These are phyloP conservation scores for Tridacna crocea DNA, from an alignment of 2,888 invertebrate genomes.

Conservation along the genomic window DNA sequence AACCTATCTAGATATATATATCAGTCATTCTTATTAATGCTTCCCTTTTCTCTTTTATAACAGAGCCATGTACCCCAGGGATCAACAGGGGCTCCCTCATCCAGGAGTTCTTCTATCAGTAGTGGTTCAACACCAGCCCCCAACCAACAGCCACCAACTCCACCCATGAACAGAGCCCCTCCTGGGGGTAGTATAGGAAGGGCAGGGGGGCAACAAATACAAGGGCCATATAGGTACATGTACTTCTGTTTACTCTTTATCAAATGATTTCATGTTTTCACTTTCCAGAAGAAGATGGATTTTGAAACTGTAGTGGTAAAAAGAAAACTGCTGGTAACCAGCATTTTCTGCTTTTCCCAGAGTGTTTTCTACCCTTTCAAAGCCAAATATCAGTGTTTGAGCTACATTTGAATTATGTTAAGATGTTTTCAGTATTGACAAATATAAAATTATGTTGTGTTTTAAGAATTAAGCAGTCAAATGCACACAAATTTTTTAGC, in stretches of 20 bases:
- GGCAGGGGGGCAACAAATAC: constrained; percentile 69
- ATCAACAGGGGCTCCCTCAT: neutral
- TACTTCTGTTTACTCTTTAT: neutral
- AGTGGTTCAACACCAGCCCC: constrained; percentile 87
- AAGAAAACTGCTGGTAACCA: neutral
- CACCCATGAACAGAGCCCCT: constrained; percentile 86
- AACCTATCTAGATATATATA: no score
- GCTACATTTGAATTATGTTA: no score
- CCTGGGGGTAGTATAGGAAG: constrained; percentile 74
- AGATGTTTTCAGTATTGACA: no score
- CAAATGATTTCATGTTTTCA: no score
- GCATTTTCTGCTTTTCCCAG: neutral
- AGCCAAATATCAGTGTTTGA: no score
- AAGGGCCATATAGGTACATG: constrained; percentile 44
- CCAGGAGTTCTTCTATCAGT: constrained; percentile 72
- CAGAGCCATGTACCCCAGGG: constrained; percentile 17
- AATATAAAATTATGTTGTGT: no score
- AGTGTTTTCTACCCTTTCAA: no score
- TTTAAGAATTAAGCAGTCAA: no score
- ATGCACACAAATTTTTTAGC: no score
- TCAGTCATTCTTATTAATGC: no score
- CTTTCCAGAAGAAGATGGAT: no score
- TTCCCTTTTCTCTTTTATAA: neutral
- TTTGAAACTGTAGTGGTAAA: neutral
- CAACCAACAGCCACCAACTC: constrained; percentile 97